Percentiles rank a stretch among this genome's conserved stretches.
These are phyloP conservation scores for Callyntrura sp. DNA, from an alignment of 2,888 invertebrate genomes.

Conservation along the genomic window DNA sequence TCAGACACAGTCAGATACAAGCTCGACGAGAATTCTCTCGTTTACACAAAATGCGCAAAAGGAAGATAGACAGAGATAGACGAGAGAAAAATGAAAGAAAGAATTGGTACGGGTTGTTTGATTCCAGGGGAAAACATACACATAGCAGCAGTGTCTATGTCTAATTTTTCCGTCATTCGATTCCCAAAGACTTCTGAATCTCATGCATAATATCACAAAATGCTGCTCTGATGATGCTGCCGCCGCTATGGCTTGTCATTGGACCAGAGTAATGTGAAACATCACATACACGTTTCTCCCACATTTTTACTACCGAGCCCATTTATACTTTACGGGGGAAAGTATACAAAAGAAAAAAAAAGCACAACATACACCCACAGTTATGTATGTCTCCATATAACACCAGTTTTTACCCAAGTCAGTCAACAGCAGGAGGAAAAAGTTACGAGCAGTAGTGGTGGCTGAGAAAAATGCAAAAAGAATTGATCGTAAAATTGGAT, in stretches of 20 bases:
- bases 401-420: constrained; percentile 13
- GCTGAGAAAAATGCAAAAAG: not conserved
- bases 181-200: constrained; percentile 12
- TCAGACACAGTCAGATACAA: not conserved
- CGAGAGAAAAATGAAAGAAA: not conserved
- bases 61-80: not conserved
- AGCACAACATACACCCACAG: too few species aligned
- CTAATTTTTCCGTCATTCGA: constrained; percentile 11
- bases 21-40: not conserved
- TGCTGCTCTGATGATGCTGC: constrained; percentile 7
- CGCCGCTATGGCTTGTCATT: not conserved
- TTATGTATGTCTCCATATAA: not conserved
- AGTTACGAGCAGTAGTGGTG: not conserved
- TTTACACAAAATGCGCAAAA: not conserved
- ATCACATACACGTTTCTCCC: constrained; percentile 1
- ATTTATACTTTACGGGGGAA: not conserved
- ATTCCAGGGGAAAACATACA: not conserved
- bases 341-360: not conserved
- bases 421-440: constrained; percentile 13
- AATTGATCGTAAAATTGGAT: constrained; percentile 39
- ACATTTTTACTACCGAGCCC: not conserved
- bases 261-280: constrained; percentile 31
- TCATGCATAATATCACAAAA: constrained; percentile 35
- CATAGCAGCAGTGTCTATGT: not conserved
- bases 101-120: not conserved